Evolutionary conservation across 2,888 invertebrate genomes (phyloP), one percentile per base, ranked within the genome.

Genomic region (Nomada fucata): DNA sequence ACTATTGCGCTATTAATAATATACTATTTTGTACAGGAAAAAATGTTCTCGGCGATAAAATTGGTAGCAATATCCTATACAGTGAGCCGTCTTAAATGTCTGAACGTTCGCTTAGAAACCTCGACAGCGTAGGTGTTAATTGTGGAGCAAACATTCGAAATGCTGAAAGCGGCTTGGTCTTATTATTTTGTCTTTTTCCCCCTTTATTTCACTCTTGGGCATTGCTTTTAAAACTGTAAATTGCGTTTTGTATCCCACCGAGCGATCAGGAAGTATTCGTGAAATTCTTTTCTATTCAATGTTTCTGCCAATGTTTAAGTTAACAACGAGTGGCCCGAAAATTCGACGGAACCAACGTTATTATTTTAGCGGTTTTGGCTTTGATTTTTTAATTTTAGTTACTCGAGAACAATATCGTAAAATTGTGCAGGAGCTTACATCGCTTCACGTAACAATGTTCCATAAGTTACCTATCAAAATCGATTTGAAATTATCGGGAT

Each of bases 211-310:
- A 11, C 36, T 55, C 2, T 36, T 42, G 36, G 2, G 1, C 3
- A n/a, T 20, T 20, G 52, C n/a, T 55, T 11, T 50, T 13, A 15
- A 42, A 23, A 52, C 15, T 36, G 44, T 42, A 57, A 67, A 60
- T 60, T 52, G 18, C 15, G 50, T 67, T 36, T 68, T n/a, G 59
- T 0, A 2, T n/a, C n/a, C n/a, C 71, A n/a, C n/a, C 15, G 42
- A 18, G 61, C 53, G 57, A 80, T 76, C 60, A 79, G 65, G 26
- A 60, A 47, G 36, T 47, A 79, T 53, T 76, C 76, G 64, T 26
- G 53, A 47, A 76, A 61, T 44, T 65, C 53, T 36, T 69, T 53
- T 52, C 59, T 76, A 52, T 20, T 63, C n/a, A 13, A 15, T 15
- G 65, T 60, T 65, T 65, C 77, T 44, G 11, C 29, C 65, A 77